Evolutionary conservation across 2,888 invertebrate genomes (phyloP).

Genomic region (Dysmachus trigonus): DNA sequence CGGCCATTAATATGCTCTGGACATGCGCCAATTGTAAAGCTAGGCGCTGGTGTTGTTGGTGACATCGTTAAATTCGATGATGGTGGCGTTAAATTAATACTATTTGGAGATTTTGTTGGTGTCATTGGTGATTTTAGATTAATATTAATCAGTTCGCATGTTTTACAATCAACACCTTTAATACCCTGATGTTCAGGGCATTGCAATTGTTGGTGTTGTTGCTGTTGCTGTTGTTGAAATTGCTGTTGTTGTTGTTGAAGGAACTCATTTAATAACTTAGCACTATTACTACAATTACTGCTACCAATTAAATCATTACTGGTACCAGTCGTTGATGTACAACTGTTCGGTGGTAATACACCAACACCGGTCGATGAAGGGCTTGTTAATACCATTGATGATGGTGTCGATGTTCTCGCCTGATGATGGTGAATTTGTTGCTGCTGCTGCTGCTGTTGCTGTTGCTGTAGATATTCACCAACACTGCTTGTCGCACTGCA

Average conservation of each 20-base stretch:
- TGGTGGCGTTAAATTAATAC: conserved; percentile 55
- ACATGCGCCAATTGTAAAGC: conserved; percentile 88
- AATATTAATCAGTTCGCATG: conserved; percentile 61
- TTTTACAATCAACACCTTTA: conserved; percentile 62
- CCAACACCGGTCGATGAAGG: conserved; percentile 3
- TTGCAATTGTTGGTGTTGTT: conserved; percentile 48
- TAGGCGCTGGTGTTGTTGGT: conserved; percentile 53
- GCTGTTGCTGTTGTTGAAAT: conserved; percentile 55
- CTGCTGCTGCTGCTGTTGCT: background rate
- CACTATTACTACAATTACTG: conserved; percentile 54
- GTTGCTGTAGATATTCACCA: background rate
- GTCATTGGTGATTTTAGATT: conserved; percentile 55
- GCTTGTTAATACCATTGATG: conserved; percentile 11
- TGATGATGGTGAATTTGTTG: conserved; percentile 20
- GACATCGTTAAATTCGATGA: conserved; percentile 52
- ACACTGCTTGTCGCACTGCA: conserved; percentile 2
- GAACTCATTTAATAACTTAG: conserved; percentile 62
- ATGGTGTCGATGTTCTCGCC: conserved; percentile 36
- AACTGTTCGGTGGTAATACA: conserved; percentile 26
- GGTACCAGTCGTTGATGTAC: conserved; percentile 56
- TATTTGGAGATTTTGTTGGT: conserved; percentile 55
- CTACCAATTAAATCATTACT: conserved; percentile 47
- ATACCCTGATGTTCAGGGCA: conserved; percentile 61
- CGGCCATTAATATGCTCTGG: conserved; percentile 94
- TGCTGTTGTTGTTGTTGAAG: conserved; percentile 60